These are phyloP conservation scores for Charina bottae DNA, from an alignment of 2,113 vertebrate genomes.

Conservation along the genomic window DNA sequence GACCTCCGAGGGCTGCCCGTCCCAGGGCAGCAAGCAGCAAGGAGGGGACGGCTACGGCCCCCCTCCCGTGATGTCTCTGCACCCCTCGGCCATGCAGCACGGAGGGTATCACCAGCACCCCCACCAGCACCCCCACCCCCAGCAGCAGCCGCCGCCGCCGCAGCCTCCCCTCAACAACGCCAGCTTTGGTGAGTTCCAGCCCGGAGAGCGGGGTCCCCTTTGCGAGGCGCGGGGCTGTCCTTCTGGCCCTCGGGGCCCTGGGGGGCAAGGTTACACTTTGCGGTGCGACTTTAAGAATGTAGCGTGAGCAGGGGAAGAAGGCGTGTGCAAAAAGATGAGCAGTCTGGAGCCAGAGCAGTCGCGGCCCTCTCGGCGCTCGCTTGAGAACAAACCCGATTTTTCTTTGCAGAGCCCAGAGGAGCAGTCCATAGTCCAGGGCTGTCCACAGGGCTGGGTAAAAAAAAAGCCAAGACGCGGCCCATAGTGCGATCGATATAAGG, in stretches of 20 bases:
- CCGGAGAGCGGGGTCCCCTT: not conserved
- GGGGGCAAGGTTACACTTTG: too few relatives aligned
- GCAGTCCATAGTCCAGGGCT: too few relatives aligned
- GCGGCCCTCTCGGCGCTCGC: not conserved
- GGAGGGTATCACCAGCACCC: conserved; percentile 77
- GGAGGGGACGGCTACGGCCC: conserved; percentile 74
- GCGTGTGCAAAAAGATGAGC: too few relatives aligned
- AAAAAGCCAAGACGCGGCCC: too few relatives aligned
- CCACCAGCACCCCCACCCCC: conserved; percentile 70
- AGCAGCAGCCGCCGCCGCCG: conserved; percentile 60
- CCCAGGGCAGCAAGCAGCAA: conserved; percentile 71
- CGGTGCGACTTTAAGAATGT: not conserved
- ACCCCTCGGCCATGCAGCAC: conserved; percentile 75
- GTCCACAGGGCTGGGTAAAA: too few relatives aligned
- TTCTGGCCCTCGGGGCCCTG: too few relatives aligned
- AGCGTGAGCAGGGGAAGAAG: not conserved
- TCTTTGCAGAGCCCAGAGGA: not conserved
- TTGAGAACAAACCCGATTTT: not conserved
- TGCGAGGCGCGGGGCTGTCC: too few relatives aligned
- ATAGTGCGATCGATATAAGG: not conserved
- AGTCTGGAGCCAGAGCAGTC: not conserved
- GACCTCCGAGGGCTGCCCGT: conserved; percentile 79
- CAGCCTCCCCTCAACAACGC: conserved; percentile 75
- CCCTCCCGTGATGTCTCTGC: conserved; percentile 77
- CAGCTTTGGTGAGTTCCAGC: conserved; percentile 76